A percentile compares a stretch with the other conserved stretches of the same genome.
phyloP scores from a whole-genome alignment of 2,888 invertebrate genomes.

The Theodoxus fluviatilis region DNA sequence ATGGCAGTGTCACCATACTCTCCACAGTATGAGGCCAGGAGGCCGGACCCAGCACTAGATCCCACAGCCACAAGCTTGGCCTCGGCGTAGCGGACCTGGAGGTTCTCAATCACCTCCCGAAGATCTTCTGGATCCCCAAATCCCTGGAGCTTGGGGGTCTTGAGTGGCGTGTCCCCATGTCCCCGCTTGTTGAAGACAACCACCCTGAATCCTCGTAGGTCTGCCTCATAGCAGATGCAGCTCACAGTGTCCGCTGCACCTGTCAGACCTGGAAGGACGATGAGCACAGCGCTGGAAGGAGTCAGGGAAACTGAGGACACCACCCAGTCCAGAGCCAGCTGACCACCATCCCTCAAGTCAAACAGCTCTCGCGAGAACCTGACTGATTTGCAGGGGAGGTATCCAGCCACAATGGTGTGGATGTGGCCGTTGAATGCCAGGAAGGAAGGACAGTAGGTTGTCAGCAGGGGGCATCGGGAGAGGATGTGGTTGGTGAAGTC shows the following conservation, averaged over 20 bases:
- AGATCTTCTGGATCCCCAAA: conserved; percentile 44
- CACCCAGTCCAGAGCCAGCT: conserved; percentile 44
- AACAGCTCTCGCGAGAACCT: conserved; percentile 36
- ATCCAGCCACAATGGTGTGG: conserved; percentile 36
- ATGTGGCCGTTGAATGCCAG: conserved; percentile 37
- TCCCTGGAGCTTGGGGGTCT: conserved; percentile 41
- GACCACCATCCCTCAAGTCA: conserved; percentile 39
- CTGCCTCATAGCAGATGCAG: conserved; percentile 29
- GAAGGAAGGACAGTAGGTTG: conserved; percentile 31
- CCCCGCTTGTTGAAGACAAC: conserved; percentile 46
- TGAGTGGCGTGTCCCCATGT: conserved; percentile 35
- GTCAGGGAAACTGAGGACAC: not conserved
- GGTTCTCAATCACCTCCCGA: conserved; percentile 37
- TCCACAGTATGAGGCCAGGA: conserved; percentile 43
- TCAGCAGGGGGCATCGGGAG: conserved; percentile 31
- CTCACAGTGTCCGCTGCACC: conserved; percentile 30
- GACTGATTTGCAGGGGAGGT: conserved; percentile 25
- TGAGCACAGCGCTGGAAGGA: conserved; percentile 31
- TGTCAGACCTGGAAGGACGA: conserved; percentile 39
- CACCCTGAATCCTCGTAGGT: conserved; percentile 33
- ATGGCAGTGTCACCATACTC: conserved; percentile 40
- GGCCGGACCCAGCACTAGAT: conserved; percentile 38
- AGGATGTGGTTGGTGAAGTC: conserved; percentile 35
- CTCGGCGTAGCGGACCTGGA: conserved; percentile 29
- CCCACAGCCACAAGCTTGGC: conserved; percentile 35